Evolutionary conservation across 2,888 invertebrate genomes (phyloP).

Genomic region (Spodoptera exigua): DNA sequence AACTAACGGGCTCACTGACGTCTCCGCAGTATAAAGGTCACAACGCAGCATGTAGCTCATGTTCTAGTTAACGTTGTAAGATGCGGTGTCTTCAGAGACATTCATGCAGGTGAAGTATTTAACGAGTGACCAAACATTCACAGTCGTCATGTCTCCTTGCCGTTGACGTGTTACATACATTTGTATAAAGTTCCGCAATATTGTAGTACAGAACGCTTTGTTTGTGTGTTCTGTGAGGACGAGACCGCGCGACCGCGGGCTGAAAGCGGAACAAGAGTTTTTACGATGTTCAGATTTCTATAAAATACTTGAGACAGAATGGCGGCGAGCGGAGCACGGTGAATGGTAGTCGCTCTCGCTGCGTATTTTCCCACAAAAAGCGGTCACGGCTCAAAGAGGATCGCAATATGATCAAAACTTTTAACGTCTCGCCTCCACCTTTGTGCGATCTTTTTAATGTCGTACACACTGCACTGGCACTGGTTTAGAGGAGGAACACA

Average conservation of each 20-base stretch:
- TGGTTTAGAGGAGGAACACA: too few species aligned
- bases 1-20: slow-evolving; percentile 9
- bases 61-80: background rate
- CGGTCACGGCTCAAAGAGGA: background rate
- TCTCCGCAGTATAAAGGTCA: slow-evolving; percentile 1
- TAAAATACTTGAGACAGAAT: slow-evolving; percentile 1
- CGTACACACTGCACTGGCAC: too few species aligned
- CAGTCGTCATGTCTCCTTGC: background rate
- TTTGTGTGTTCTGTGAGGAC: background rate
- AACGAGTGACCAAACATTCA: background rate
- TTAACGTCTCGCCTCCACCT: background rate
- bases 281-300: background rate
- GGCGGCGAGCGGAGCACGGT: too few species aligned
- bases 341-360: background rate
- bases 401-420: slow-evolving; percentile 1
- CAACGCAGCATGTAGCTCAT: slow-evolving; percentile 3
- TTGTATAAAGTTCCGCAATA: too few species aligned
- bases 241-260: background rate
- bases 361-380: background rate
- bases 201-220: background rate
- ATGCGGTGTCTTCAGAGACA: slow-evolving; percentile 6
- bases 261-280: background rate
- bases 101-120: background rate
- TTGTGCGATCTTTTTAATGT: too few species aligned
- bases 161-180: too few species aligned